Evolutionary conservation across 35 echinoderm and acorn worm species (phyloP), one percentile per base, ranked within the genome.

Genomic region (Lytechinus variegatus): DNA sequence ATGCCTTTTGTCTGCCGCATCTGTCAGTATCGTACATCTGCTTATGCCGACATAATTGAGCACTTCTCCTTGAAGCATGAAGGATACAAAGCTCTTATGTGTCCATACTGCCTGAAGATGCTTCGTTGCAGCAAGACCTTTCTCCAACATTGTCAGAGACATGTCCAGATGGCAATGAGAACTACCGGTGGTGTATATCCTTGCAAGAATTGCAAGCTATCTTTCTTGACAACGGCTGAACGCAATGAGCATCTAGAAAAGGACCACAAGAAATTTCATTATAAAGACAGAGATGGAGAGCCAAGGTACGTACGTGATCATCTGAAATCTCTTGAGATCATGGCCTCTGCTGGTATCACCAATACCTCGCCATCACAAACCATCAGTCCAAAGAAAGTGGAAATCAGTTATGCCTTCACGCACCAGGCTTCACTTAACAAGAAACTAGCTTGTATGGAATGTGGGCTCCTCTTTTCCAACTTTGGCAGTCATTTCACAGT

Each of bases 1-100:
- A 97, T 97, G 96, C 96, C 96, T 28, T 97, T 96, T 95, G 54
- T 60, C 24, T 97, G 96, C 86, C 58, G 79, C 9, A 94, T 97
- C 27, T 97, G 96, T 56, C 66, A 96, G 54, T 97, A 95, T 52
- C 86, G 86, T 66, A 89, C 96, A 4, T 97, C 96, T 79, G 13
- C 95, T 16, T 95, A 95, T 29, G 95, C 95, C 27, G 95, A 95
- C 61, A 95, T 95, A 5, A 95, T 96, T 79, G 87, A 57, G 12
- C 96, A 97, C 87, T 97, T 96, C 87, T 56, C 90, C 24, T 52
- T 61, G 24, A 95, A 96, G 5, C 96, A 97, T 94, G 92, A 96
- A 87, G 96, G 96, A 58, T 96, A 71, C 95, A 97, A 96, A 56
- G 54, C 92, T 11, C 57, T 95, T 6, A 61, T 97, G 66, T 97